Conservation (phyloP, 2,888 invertebrate genomes). For the Pseudeuparius sepicola region DNA sequence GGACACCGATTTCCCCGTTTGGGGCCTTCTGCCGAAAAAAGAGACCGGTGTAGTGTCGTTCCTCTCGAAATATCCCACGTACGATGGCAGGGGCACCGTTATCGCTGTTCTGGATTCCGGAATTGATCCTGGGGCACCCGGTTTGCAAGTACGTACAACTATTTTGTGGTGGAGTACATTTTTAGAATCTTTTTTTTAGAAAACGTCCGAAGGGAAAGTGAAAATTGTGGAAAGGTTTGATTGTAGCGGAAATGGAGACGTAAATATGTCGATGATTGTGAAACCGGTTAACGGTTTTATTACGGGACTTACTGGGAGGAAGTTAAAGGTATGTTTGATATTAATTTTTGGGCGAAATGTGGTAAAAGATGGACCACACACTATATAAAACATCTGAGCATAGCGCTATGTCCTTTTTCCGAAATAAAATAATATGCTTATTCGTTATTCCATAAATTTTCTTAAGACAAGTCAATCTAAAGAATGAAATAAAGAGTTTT, state of each 20-base stretch:
- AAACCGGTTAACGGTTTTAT: conserved; percentile 59
- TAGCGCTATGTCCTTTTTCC: no score
- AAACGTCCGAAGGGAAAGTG: conserved; percentile 76
- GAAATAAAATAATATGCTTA: no score
- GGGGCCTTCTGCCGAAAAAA: conserved; percentile 83
- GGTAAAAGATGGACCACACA: no score
- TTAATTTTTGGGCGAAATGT: no score
- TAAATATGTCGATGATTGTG: conserved; percentile 74
- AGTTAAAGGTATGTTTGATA: conserved; percentile 59
- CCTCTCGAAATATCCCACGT: conserved; percentile 77
- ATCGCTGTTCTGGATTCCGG: conserved; percentile 98
- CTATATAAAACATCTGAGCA: no score
- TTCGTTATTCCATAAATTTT: no score
- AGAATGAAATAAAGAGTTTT: no score
- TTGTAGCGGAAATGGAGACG: conserved; percentile 95
- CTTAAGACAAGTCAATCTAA: no score
- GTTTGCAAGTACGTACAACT: conserved; percentile 65
- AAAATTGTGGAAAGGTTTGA: conserved; percentile 94
- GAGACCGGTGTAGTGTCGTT: conserved; percentile 87
- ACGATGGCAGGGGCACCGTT: conserved; percentile 82
- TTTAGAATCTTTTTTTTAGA: conserved; percentile 43
- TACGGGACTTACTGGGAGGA: conserved; percentile 78
- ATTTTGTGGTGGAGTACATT: conserved; percentile 31
- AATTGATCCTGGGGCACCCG: conserved; percentile 92
- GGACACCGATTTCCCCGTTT: conserved; percentile 58